phyloP scores from a whole-genome alignment of 2,888 invertebrate species.

The Eulithis testata region DNA sequence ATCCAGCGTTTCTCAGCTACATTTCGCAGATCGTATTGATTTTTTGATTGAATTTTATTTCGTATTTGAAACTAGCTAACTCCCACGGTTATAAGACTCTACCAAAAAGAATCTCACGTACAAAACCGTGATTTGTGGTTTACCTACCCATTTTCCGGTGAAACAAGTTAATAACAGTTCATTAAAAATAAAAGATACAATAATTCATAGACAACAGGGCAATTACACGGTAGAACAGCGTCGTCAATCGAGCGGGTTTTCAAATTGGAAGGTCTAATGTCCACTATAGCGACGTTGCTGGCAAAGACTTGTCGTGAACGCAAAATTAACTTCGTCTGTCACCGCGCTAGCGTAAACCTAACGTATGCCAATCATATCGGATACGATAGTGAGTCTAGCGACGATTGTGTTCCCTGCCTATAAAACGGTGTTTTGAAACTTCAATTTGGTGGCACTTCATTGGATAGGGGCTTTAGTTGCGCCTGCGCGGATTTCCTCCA shows the following conservation, averaged over 20 bases:
- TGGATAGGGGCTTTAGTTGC: slow-evolving; percentile 12
- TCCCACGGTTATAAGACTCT: neutral
- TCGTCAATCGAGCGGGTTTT: slow-evolving; percentile 58
- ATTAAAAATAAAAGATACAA: slow-evolving; percentile 36
- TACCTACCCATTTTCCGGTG: slow-evolving; percentile 1
- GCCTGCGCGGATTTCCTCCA: slow-evolving; percentile 54
- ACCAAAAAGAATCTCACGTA: neutral
- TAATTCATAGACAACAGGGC: slow-evolving; percentile 51
- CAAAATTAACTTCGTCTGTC: too few relatives aligned
- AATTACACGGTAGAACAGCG: slow-evolving; percentile 63
- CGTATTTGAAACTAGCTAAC: neutral
- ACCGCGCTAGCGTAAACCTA: too few relatives aligned
- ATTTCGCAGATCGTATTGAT: too few relatives aligned
- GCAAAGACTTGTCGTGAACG: too few relatives aligned
- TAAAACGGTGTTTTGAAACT: neutral
- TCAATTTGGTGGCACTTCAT: slow-evolving; percentile 5
- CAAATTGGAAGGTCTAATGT: slow-evolving; percentile 15
- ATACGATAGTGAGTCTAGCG: too few relatives aligned
- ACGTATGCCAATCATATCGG: too few relatives aligned
- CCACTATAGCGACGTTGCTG: neutral
- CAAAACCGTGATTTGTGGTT: neutral
- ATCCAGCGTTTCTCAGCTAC: neutral
- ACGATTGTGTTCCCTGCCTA: too few relatives aligned
- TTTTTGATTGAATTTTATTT: neutral
- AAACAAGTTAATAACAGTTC: slow-evolving; percentile 15